A percentile compares a stretch with the other conserved stretches of the same genome.
Evolutionary conservation across 2,888 invertebrate genomes (phyloP).

Genomic region (Pandemis heparana): DNA sequence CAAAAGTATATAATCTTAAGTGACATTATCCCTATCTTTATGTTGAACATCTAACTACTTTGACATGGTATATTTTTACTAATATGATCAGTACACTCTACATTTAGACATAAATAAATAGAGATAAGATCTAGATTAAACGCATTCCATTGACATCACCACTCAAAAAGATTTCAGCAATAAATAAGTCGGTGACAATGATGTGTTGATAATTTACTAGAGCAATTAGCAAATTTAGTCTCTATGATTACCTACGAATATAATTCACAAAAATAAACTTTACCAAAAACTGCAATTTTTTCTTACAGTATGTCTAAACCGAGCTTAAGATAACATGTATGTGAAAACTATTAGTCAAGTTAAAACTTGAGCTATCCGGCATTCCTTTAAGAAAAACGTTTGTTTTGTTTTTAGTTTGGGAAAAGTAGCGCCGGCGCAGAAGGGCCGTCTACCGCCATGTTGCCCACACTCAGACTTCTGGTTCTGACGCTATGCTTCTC

Average conservation of each 20-base stretch:
- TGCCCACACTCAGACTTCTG: conserved; percentile 12
- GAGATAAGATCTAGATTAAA: conserved; percentile 20
- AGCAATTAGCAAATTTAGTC: too few relatives aligned
- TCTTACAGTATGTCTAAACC: too few relatives aligned
- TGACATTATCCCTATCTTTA: neutral
- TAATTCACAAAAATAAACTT: too few relatives aligned
- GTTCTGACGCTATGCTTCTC: conserved; percentile 27
- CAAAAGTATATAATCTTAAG: neutral
- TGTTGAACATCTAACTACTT: neutral
- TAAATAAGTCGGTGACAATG: neutral
- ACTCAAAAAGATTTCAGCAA: neutral
- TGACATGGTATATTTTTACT: neutral
- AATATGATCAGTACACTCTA: neutral
- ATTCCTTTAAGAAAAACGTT: too few relatives aligned
- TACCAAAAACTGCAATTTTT: too few relatives aligned
- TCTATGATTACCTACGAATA: too few relatives aligned
- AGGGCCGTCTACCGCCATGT: conserved; percentile 1
- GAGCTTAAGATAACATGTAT: too few relatives aligned
- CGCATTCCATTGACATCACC: conserved; percentile 9
- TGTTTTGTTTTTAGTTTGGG: conserved; percentile 10
- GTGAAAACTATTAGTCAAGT: too few relatives aligned
- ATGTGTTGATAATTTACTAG: neutral
- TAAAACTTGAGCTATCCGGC: too few relatives aligned
- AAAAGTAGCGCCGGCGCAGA: conserved; percentile 6
- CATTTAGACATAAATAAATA: conserved; percentile 4